Conservation (phyloP, 2,888 invertebrate genomes). For the Caenorhabditis auriculariae region DNA sequence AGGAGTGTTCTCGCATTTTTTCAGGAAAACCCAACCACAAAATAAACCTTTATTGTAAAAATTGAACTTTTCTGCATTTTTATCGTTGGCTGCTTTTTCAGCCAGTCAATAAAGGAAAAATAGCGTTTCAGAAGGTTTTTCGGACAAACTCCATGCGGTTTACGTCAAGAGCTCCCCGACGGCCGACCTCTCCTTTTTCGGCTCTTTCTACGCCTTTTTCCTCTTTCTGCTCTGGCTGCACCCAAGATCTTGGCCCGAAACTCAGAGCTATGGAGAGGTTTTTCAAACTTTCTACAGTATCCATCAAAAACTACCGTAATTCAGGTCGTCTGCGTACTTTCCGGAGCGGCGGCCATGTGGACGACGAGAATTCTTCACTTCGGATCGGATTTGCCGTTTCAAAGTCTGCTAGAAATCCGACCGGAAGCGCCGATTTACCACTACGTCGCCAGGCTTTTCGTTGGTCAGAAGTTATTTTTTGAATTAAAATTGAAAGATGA, state of each 20-base stretch:
- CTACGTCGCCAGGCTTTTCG: slow-evolving; percentile 13
- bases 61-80: not conserved
- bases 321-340: slow-evolving; percentile 24
- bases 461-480: too few relatives aligned
- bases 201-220: slow-evolving; percentile 12
- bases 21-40: too few relatives aligned
- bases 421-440: slow-evolving; percentile 7
- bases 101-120: not conserved
- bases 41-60: not conserved
- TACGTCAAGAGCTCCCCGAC: slow-evolving; percentile 19
- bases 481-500: too few relatives aligned
- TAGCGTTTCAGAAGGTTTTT: slow-evolving; percentile 16
- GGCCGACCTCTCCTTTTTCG: slow-evolving; percentile 8
- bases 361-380: slow-evolving; percentile 11
- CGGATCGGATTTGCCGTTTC: slow-evolving; percentile 9
- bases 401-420: slow-evolving; percentile 11
- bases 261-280: slow-evolving; percentile 39
- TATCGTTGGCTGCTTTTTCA: not conserved
- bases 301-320: not conserved
- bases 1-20: too few relatives aligned
- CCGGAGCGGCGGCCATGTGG: slow-evolving; percentile 26
- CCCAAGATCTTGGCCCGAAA: slow-evolving; percentile 38
- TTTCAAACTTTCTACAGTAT: not conserved
- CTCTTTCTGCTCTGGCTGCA: slow-evolving; percentile 17
- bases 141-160: slow-evolving; percentile 19